A percentile compares a stretch with the other conserved stretches of the same genome.
Conservation (phyloP, 2,888 invertebrate genomes). For the Cerceris rybyensis region DNA sequence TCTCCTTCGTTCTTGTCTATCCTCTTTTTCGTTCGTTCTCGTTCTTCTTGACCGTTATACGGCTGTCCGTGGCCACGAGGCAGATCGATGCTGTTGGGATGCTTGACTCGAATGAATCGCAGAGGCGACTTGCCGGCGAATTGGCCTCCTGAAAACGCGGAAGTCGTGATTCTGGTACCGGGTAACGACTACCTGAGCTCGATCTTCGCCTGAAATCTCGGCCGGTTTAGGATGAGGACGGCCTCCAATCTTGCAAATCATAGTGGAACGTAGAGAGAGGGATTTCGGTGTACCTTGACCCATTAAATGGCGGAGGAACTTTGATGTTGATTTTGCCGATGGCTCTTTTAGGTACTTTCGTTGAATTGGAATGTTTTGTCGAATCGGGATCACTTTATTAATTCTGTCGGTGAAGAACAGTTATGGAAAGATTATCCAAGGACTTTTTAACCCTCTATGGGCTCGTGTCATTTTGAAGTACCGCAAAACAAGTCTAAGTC, state of each 20-base stretch:
- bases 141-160: constrained; percentile 49
- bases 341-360: too few relatives aligned
- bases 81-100: constrained; percentile 56
- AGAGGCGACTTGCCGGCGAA: constrained; percentile 36
- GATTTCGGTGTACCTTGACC: too few relatives aligned
- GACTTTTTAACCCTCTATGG: too few relatives aligned
- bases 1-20: constrained; percentile 38
- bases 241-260: constrained; percentile 28
- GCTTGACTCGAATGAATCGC: constrained; percentile 60
- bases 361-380: too few relatives aligned
- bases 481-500: too few relatives aligned
- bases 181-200: constrained; percentile 37
- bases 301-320: too few relatives aligned
- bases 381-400: too few relatives aligned
- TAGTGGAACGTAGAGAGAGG: constrained; percentile 1
- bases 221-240: too few relatives aligned
- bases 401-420: too few relatives aligned
- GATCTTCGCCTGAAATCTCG: constrained; percentile 36
- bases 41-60: constrained; percentile 50
- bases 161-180: constrained; percentile 52
- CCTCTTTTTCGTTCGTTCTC: constrained; percentile 1
- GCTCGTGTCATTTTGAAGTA: too few relatives aligned
- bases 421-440: too few relatives aligned
- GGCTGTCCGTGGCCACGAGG: constrained; percentile 33
- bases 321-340: too few relatives aligned